A percentile compares a stretch with the other conserved stretches of the same genome.
These are phyloP conservation scores for Shinisaurus crocodilurus DNA, from an alignment of 2,113 vertebrate genomes.

Conservation along the genomic window DNA sequence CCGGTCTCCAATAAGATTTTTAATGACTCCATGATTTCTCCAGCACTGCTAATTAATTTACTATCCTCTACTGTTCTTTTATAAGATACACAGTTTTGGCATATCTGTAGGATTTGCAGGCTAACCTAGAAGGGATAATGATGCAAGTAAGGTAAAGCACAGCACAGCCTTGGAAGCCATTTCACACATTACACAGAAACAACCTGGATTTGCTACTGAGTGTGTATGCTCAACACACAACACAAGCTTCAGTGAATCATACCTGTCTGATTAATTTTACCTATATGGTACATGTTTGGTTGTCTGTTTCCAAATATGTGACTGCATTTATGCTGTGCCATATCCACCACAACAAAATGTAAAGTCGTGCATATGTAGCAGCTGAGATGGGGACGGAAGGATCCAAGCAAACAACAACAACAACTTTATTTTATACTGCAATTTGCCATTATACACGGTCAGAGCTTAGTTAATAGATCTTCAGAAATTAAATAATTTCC, in stretches of 20 bases:
- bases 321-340: not conserved
- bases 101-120: not conserved
- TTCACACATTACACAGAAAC: not conserved
- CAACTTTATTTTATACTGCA: too few relatives aligned
- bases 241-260: not conserved
- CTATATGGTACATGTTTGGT: not conserved
- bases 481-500: too few relatives aligned
- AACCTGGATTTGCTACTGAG: not conserved
- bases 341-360: not conserved
- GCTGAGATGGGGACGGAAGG: too few relatives aligned
- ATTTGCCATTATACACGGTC: too few relatives aligned
- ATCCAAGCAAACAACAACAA: too few relatives aligned
- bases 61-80: not conserved
- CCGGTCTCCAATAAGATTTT: not conserved
- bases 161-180: conserved; percentile 6
- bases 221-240: not conserved
- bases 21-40: not conserved
- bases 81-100: not conserved
- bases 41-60: conserved; percentile 10
- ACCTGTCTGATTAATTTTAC: not conserved
- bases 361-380: not conserved
- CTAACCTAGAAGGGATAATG: not conserved
- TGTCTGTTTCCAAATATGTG: not conserved
- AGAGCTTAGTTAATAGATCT: too few relatives aligned
- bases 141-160: conserved; percentile 26